Base-by-base conservation (phyloP, 2,888 invertebrate species). In the Ormyrus nitidulus region DNA sequence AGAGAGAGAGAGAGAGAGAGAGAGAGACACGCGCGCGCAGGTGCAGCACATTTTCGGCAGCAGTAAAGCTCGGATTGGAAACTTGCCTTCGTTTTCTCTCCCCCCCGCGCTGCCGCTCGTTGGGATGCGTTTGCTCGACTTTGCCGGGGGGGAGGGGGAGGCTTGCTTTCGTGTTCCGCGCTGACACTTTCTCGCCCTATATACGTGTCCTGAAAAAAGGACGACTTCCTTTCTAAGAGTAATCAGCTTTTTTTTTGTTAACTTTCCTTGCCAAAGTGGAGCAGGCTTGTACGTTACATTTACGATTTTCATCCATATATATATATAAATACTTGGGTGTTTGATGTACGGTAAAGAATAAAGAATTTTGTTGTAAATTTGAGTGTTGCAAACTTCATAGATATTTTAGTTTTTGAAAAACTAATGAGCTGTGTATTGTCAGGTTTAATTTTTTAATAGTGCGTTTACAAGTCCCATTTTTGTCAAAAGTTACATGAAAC, bases 1-100 rank as follows among this genome's bases (percentile, higher is more conserved):
- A 61, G 53, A 75, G 8, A 11, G 61, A 49, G 44, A 49, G 13
- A 13, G 2, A 34, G 6, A 61, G 53, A 75, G 8, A 11, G 61
- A 49, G 44, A 49, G 13, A 13, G 2, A 34, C 13, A 5, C 0
- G 19, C 68, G n/a, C 44, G 44, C 54, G 62, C 65, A 70, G 74
- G 61, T 62, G 77, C 69, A 34, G 64, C 73, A 72, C 19, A 34
- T 34, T 77, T 70, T 62, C 69, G 61, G 56, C 66, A 72, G 66
- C 7, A 75, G 64, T 83, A 81, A 83, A 81, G 73, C 80, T 77
- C 76, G 72, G 80, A 82, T 82, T 79, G 82, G 77, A 83, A 83
- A 79, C 51, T 68, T 78, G 64, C 66, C 54, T 72, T 62, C 74
- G 59, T 72, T 74, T 79, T 79, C 64, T 75, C 70, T 10, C 19